Conservation (phyloP, 2,797 vertebrate genomes). For the Silurus aristotelis region DNA sequence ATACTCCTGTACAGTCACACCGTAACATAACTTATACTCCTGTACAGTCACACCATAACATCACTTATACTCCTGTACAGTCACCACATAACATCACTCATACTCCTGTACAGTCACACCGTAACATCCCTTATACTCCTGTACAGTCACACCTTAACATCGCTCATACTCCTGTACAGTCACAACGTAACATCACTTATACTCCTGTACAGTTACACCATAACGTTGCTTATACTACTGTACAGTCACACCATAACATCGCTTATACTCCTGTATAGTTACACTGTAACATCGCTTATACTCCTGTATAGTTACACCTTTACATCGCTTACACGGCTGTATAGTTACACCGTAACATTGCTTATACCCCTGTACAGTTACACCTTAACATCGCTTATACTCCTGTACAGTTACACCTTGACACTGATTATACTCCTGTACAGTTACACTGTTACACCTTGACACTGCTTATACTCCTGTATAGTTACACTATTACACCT, state of each 20-base stretch:
- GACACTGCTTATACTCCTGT: neutral
- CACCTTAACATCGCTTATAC: neutral
- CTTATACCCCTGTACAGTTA: neutral
- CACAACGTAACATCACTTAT: neutral
- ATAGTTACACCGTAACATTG: neutral
- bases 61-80: too few relatives aligned
- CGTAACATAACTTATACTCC: too few relatives aligned
- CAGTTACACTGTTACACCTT: neutral
- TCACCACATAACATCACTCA: too few relatives aligned
- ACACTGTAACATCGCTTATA: neutral
- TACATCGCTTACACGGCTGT: neutral
- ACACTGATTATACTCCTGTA: neutral
- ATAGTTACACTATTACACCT: neutral
- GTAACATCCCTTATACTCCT: neutral
- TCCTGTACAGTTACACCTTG: neutral
- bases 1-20: too few relatives aligned
- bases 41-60: too few relatives aligned
- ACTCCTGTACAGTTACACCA: too few relatives aligned
- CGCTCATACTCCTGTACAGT: neutral
- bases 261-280: neutral
- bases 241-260: neutral
- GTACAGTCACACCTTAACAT: neutral
- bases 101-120: too few relatives aligned
- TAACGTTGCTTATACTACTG: neutral
- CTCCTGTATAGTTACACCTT: neutral